phyloP scores from a whole-genome alignment of 2,797 vertebrate genomes.

The Acrossocheilus wenchowensis region DNA sequence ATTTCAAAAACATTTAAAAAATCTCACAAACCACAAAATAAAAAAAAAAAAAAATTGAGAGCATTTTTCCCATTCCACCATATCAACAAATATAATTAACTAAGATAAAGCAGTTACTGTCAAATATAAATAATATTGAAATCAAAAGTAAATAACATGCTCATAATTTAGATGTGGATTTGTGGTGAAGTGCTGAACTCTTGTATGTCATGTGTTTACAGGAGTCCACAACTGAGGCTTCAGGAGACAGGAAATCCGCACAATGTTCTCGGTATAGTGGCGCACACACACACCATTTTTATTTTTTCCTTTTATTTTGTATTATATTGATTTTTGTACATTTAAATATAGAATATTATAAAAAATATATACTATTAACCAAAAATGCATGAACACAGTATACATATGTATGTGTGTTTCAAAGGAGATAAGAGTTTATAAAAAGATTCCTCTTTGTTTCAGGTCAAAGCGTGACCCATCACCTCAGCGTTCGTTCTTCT shows the following conservation, averaged over 20 bases:
- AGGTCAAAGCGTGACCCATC: conserved; percentile 74
- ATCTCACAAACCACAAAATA: not conserved
- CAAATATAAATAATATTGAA: not conserved
- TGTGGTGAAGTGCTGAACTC: not conserved
- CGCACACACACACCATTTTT: not conserved
- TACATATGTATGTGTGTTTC: not conserved
- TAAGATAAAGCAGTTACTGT: not conserved
- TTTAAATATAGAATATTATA: not conserved
- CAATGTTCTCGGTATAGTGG: conserved; percentile 41
- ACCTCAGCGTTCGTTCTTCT: conserved; percentile 82
- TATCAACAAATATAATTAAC: not conserved
- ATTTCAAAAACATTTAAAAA: not conserved
- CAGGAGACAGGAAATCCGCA: not conserved
- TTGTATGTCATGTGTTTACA: conserved; percentile 38
- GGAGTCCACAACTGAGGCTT: conserved; percentile 39
- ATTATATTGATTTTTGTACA: not conserved
- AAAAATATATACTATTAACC: not conserved
- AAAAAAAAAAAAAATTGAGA: not conserved
- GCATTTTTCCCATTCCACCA: not conserved
- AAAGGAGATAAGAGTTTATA: too few relatives aligned
- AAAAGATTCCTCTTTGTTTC: conserved; percentile 50
- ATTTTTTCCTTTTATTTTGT: not conserved
- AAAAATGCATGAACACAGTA: not conserved
- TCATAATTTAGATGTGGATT: not conserved
- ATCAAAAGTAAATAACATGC: not conserved